These are phyloP conservation scores for Vulpes lagopus DNA, from an alignment of 2,113 vertebrate species.

Conservation along the genomic window DNA sequence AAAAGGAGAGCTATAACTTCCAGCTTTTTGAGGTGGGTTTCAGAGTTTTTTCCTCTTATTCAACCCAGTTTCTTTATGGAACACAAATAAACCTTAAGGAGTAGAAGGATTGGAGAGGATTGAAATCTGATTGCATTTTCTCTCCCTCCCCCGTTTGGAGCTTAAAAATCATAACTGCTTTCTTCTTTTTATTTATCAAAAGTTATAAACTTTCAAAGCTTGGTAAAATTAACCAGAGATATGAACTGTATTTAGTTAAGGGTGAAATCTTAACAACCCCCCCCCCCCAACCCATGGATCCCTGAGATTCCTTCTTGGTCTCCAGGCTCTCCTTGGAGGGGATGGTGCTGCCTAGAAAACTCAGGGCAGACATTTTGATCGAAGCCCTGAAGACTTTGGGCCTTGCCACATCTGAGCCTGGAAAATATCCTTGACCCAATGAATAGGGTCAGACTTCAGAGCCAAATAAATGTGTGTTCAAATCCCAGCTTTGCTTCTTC, in stretches of 20 bases:
- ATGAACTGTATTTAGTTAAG: background rate
- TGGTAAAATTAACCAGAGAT: background rate
- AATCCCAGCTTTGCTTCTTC: background rate
- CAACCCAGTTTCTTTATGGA: background rate
- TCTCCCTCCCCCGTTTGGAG: background rate
- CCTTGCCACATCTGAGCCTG: fast-evolving
- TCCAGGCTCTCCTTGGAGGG: background rate
- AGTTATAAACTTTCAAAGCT: background rate
- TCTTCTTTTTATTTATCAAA: constrained; percentile 51
- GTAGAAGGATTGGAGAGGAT: constrained; percentile 7
- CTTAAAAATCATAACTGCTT: constrained; percentile 10
- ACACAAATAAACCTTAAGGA: constrained; percentile 11
- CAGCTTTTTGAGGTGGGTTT: background rate
- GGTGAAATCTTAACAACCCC: background rate
- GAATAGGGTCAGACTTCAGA: background rate
- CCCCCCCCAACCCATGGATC: background rate
- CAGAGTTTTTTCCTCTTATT: background rate
- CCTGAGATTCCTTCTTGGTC: background rate
- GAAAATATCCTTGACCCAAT: background rate
- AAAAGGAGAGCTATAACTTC: background rate
- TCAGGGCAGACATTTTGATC: background rate
- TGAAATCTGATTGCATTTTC: constrained; percentile 25
- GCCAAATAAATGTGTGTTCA: background rate
- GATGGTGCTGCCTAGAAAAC: background rate
- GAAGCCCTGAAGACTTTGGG: background rate